Evolutionary conservation across 2,113 vertebrate species (phyloP).

Genomic region (Marmota monax): DNA sequence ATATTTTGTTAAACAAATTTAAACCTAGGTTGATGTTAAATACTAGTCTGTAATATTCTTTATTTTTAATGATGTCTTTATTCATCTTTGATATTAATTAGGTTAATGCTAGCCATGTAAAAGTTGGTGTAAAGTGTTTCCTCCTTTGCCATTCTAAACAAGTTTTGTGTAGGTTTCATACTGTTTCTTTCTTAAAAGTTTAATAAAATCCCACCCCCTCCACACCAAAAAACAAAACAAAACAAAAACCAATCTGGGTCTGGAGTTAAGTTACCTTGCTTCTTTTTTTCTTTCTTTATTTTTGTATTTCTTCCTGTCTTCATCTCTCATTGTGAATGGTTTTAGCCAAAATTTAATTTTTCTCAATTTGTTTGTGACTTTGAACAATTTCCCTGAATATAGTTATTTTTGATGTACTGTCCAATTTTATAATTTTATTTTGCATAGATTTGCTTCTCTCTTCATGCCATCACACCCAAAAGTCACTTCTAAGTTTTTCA

Average conservation of each 20-base stretch:
- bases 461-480: neutral
- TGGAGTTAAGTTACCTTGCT: neutral
- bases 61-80: neutral
- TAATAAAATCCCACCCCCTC: neutral
- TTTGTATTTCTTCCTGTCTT: neutral
- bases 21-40: neutral
- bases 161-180: neutral
- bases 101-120: neutral
- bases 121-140: neutral
- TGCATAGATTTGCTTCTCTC: neutral
- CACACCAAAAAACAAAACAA: too few species aligned
- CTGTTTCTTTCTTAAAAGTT: neutral
- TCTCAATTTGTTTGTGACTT: constrained; percentile 43
- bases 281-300: neutral
- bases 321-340: neutral
- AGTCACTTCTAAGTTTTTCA: neutral
- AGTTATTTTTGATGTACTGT: constrained; percentile 31
- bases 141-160: neutral
- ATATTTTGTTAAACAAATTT: constrained; percentile 50
- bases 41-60: neutral
- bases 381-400: neutral
- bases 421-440: constrained; percentile 55
- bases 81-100: neutral
- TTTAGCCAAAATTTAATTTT: constrained; percentile 44
- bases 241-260: neutral